Evolutionary conservation across 2,888 invertebrate species (phyloP).

Genomic region (Chrysomela aeneicollis): DNA sequence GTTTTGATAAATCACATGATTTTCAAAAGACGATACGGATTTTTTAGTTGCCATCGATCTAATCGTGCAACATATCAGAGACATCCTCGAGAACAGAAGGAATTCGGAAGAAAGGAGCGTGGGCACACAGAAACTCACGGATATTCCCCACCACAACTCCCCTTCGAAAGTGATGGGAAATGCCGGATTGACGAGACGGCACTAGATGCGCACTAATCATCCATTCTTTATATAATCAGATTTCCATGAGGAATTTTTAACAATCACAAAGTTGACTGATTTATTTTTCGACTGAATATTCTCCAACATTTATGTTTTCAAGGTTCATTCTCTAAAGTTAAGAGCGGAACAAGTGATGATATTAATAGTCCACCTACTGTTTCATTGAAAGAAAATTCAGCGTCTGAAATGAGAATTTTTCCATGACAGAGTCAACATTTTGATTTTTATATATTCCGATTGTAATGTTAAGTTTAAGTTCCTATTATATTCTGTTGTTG

Average conservation of each 20-base stretch:
- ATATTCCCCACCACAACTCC: slow-evolving; percentile 34
- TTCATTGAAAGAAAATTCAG: too few species aligned
- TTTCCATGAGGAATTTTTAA: neutral
- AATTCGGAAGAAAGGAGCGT: slow-evolving; percentile 45
- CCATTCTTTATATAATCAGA: too few species aligned
- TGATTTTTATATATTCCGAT: neutral
- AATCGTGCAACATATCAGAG: slow-evolving; percentile 96
- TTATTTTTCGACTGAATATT: too few species aligned
- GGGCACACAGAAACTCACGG: slow-evolving; percentile 22
- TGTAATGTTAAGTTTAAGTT: neutral
- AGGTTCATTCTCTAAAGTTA: too few species aligned
- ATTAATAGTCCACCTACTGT: too few species aligned
- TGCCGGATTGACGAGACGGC: slow-evolving; percentile 51
- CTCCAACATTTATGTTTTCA: too few species aligned
- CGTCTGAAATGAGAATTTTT: too few species aligned
- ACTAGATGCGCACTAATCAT: too few species aligned
- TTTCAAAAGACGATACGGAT: too few species aligned
- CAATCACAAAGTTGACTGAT: neutral
- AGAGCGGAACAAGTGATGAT: too few species aligned
- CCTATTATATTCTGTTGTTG: too few species aligned
- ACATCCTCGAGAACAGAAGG: slow-evolving; percentile 73
- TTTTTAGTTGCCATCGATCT: slow-evolving; percentile 95
- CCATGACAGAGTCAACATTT: neutral
- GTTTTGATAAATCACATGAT: too few species aligned
- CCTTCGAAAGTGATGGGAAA: slow-evolving; percentile 44